phyloP scores from a whole-genome alignment of 2,113 vertebrate species.

The Oncorhynchus tshawytscha region DNA sequence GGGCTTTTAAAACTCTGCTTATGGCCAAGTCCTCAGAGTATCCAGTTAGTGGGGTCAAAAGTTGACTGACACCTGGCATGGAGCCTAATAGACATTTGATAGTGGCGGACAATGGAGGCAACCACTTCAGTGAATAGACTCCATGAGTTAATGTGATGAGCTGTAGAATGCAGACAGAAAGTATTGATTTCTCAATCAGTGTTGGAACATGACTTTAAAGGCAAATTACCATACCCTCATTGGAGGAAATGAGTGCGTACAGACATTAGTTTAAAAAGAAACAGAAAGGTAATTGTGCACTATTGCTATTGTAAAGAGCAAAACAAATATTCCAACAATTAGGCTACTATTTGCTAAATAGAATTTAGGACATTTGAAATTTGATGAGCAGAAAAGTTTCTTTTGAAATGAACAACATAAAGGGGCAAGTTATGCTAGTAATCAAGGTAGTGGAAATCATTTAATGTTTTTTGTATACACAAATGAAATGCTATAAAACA shows the following conservation, averaged over 20 bases:
- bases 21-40: slow-evolving; percentile 39
- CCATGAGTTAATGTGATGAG: slow-evolving; percentile 33
- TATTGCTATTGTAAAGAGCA: too few species aligned
- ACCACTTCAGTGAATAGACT: slow-evolving; percentile 54
- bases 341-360: too few species aligned
- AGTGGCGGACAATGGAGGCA: slow-evolving; percentile 50
- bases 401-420: too few species aligned
- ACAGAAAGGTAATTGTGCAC: too few species aligned
- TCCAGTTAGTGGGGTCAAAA: slow-evolving; percentile 55
- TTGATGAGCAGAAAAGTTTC: too few species aligned
- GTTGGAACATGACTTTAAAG: neutral
- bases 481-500: too few species aligned
- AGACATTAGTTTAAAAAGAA: too few species aligned
- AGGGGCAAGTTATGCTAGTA: too few species aligned
- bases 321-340: too few species aligned
- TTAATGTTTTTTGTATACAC: too few species aligned
- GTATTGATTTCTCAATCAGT: slow-evolving; percentile 53
- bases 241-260: neutral
- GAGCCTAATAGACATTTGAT: slow-evolving; percentile 71
- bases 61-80: slow-evolving; percentile 66
- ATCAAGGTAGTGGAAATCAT: too few species aligned
- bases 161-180: slow-evolving; percentile 36
- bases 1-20: slow-evolving; percentile 19
- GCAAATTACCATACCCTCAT: neutral
- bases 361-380: too few species aligned